Conservation (phyloP, 2,113 vertebrate genomes). For the Gobio gobio region DNA sequence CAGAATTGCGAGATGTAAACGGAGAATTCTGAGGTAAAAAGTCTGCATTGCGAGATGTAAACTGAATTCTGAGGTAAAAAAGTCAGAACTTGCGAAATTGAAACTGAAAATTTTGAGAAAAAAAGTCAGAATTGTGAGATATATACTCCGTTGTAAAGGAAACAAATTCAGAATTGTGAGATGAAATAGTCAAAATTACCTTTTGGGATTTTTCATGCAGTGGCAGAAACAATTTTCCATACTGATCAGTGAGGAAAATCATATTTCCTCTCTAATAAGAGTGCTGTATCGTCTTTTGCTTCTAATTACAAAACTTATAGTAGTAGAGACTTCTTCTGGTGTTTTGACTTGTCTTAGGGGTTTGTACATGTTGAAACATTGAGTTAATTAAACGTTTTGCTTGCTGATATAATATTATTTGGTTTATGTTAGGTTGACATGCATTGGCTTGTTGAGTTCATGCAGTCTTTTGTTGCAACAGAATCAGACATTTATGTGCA, state of each 20-base stretch:
- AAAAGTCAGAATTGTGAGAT: no score
- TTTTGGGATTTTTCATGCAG: no score
- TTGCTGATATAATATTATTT: background rate
- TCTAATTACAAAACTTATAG: background rate
- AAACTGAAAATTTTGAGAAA: no score
- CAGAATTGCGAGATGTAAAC: no score
- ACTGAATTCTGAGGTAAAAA: no score
- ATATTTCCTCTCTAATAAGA: slow-evolving; percentile 17
- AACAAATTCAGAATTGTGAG: no score
- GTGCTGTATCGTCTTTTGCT: background rate
- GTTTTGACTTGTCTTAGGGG: slow-evolving; percentile 21
- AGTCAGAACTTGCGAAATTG: no score
- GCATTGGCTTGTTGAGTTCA: background rate
- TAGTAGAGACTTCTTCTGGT: background rate
- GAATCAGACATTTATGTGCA: background rate
- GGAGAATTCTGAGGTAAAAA: no score
- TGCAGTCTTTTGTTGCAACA: background rate
- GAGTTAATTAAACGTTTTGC: background rate
- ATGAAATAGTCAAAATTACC: no score
- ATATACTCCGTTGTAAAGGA: no score
- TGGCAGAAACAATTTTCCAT: background rate
- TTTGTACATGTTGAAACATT: background rate
- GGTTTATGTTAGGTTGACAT: background rate
- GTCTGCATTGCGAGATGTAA: no score
- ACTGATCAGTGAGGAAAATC: background rate